Conservation (phyloP, 2,888 invertebrate species). For the Sesamia inferens region DNA sequence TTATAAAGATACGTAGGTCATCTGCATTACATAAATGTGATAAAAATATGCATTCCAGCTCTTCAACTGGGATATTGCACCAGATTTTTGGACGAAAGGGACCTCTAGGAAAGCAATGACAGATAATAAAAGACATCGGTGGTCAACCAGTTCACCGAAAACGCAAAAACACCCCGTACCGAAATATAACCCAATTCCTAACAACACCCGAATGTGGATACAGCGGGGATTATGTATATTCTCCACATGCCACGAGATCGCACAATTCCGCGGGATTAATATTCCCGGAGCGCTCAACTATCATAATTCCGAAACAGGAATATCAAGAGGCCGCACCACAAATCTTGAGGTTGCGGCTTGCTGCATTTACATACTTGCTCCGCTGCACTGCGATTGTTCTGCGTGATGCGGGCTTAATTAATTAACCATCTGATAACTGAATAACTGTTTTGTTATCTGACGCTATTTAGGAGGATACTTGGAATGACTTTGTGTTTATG, state of each 20-base stretch:
- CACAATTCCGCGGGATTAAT: constrained; percentile 75
- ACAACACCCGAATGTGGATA: constrained; percentile 51
- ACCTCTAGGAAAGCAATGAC: no score
- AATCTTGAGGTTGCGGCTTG: constrained; percentile 77
- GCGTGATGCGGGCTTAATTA: constrained; percentile 55
- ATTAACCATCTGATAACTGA: constrained; percentile 59
- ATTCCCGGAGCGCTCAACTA: constrained; percentile 76
- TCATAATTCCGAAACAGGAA: constrained; percentile 81
- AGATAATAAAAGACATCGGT: no score
- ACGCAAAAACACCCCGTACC: constrained; percentile 7
- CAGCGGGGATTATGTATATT: constrained; percentile 62
- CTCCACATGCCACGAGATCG: constrained; percentile 57
- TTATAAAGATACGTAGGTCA: neutral
- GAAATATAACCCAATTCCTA: constrained; percentile 51
- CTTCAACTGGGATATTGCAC: neutral
- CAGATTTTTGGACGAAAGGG: neutral
- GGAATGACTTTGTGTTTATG: constrained; percentile 27
- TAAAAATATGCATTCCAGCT: neutral
- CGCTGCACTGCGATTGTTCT: constrained; percentile 52
- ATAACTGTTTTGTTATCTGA: constrained; percentile 55
- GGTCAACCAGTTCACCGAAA: neutral
- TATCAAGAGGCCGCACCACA: constrained; percentile 78
- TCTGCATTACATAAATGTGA: no score
- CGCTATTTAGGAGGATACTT: constrained; percentile 30
- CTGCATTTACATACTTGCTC: constrained; percentile 63